Conservation (phyloP, 1,140 invertebrate species). For the Bombus waltoni region DNA sequence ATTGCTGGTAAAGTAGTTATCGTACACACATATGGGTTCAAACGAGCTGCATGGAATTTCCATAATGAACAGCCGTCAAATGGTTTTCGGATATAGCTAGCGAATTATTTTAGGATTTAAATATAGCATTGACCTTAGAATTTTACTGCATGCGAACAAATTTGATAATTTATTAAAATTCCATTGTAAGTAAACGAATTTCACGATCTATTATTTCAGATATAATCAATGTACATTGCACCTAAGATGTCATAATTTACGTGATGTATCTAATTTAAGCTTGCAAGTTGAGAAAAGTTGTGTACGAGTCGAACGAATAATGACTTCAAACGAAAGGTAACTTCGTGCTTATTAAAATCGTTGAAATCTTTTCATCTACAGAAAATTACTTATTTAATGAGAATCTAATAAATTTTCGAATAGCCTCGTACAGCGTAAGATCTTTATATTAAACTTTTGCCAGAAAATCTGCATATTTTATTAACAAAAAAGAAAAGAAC, state of each 20-base stretch:
- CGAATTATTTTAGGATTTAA: neutral
- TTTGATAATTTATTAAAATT: neutral
- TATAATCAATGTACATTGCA: too few relatives aligned
- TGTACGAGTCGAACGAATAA: neutral
- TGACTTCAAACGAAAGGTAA: neutral
- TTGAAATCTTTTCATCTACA: neutral
- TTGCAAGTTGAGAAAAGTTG: too few relatives aligned
- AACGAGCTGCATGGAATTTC: neutral
- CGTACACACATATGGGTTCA: neutral
- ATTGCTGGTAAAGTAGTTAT: constrained; percentile 8
- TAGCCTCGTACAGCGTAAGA: neutral
- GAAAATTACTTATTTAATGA: neutral
- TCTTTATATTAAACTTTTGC: neutral
- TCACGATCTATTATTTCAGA: neutral
- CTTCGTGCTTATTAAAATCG: neutral
- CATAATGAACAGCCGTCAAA: neutral
- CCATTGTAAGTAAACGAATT: neutral
- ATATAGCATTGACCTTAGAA: neutral
- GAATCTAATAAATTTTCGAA: neutral
- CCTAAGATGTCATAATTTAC: too few relatives aligned
- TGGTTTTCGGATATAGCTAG: neutral
- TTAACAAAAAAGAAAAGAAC: neutral
- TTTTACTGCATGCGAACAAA: neutral
- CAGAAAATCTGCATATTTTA: neutral
- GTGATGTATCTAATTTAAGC: neutral